These are phyloP conservation scores for Lasioglossum marginatum DNA, from an alignment of 2,888 invertebrate genomes.

Conservation along the genomic window DNA sequence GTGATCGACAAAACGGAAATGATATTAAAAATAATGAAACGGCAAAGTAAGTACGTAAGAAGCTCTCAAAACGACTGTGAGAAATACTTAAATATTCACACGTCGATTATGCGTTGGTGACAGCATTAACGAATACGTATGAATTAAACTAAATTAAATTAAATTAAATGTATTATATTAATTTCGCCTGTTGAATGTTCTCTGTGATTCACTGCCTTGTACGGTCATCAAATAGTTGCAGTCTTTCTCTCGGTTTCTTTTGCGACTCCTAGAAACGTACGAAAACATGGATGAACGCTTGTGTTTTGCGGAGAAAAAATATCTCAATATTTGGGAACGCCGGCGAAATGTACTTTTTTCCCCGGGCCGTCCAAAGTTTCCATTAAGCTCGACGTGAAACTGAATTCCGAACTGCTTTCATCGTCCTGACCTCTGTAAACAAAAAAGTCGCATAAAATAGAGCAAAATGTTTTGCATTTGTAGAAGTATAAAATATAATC, in stretches of 20 bases:
- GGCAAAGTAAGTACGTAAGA: conserved; percentile 17
- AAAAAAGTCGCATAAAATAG: background rate
- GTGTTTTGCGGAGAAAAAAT: background rate
- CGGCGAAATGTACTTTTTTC: conserved; percentile 83
- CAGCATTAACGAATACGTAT: conserved; percentile 18
- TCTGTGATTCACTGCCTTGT: background rate
- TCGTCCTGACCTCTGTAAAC: conserved; percentile 77
- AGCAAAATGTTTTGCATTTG: background rate
- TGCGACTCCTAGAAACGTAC: conserved; percentile 18
- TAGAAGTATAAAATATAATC: background rate
- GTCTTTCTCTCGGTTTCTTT: conserved; percentile 33
- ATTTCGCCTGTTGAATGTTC: background rate
- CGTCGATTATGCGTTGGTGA: conserved; percentile 5
- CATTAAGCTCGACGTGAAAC: conserved; percentile 87
- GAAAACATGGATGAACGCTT: conserved; percentile 1
- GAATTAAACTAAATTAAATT: conserved; percentile 14
- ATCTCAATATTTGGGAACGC: conserved; percentile 71
- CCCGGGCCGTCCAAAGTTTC: conserved; percentile 85
- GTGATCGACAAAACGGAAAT: background rate
- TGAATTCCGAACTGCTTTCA: conserved; percentile 85
- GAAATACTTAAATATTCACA: background rate
- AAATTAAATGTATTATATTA: conserved; percentile 17
- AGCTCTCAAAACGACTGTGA: background rate
- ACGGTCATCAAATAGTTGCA: conserved; percentile 14
- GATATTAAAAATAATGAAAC: conserved; percentile 12